These are phyloP conservation scores for Invenusta paracnida DNA, from an alignment of 2,888 invertebrate genomes.

Conservation along the genomic window DNA sequence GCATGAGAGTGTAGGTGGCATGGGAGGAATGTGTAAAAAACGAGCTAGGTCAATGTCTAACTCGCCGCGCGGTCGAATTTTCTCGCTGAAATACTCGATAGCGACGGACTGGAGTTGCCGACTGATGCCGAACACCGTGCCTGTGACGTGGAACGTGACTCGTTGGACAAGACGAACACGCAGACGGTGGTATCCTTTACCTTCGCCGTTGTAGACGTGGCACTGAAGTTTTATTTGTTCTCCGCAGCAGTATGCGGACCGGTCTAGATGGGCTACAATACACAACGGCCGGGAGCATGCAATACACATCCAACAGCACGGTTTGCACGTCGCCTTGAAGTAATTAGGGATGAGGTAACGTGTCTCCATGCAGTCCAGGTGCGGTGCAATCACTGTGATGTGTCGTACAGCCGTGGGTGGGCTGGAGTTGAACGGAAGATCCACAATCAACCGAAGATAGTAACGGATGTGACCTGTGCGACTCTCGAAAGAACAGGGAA, in stretches of 20 bases:
- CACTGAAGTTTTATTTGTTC: conserved; percentile 70
- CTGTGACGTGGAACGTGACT: conserved; percentile 73
- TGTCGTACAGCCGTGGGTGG: conserved; percentile 76
- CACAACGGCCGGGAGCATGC: conserved; percentile 57
- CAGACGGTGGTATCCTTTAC: conserved; percentile 64
- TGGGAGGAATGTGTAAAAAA: conserved; percentile 69
- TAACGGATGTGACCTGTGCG: conserved; percentile 71
- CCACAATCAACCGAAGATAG: conserved; percentile 66
- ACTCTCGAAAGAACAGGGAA: conserved; percentile 75
- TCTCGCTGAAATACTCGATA: conserved; percentile 66
- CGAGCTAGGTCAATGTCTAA: background rate
- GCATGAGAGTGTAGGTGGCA: conserved; percentile 70
- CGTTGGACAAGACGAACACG: conserved; percentile 67
- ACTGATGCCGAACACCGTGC: conserved; percentile 70
- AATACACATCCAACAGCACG: conserved; percentile 47
- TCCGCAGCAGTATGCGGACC: conserved; percentile 72
- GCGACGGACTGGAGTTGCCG: conserved; percentile 69
- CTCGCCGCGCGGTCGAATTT: background rate
- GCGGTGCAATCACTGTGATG: conserved; percentile 73
- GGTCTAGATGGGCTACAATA: conserved; percentile 68
- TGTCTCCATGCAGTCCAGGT: conserved; percentile 76
- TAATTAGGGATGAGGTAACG: conserved; percentile 67
- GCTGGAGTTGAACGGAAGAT: conserved; percentile 73
- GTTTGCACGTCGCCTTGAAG: conserved; percentile 52
- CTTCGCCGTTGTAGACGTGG: conserved; percentile 70